Evolutionary conservation across 2,888 invertebrate species (phyloP).

Genomic region (Cheiracanthium punctorium): DNA sequence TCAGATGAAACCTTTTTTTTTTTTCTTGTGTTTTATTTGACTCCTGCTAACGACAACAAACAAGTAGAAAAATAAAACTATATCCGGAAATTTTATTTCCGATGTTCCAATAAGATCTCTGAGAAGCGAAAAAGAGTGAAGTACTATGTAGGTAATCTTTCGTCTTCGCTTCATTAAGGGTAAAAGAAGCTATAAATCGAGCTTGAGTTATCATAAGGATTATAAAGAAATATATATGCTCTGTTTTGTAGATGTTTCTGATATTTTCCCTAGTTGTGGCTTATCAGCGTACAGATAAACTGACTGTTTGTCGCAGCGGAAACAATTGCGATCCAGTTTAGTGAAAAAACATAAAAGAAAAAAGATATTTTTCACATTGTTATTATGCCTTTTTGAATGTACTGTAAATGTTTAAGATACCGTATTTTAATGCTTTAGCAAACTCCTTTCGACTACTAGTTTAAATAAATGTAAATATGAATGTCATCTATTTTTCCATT

Average conservation of each 20-base stretch:
- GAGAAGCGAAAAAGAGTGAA: background rate
- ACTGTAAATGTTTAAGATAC: too few relatives aligned
- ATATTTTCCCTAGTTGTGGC: background rate
- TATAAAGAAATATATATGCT: slow-evolving; percentile 36
- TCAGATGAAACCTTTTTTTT: background rate
- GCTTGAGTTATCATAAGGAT: slow-evolving; percentile 39
- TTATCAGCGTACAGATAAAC: background rate
- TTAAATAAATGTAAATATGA: too few relatives aligned
- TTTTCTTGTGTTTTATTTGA: background rate
- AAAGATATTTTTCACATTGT: too few relatives aligned
- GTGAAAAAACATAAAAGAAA: too few relatives aligned
- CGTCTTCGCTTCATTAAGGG: slow-evolving; percentile 35
- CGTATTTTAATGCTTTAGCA: too few relatives aligned
- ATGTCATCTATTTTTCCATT: too few relatives aligned
- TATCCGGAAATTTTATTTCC: slow-evolving; percentile 59
- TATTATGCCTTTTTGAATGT: too few relatives aligned
- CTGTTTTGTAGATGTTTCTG: slow-evolving; percentile 24
- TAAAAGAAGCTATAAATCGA: slow-evolving; percentile 47
- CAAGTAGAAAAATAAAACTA: slow-evolving; percentile 18
- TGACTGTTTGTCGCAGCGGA: background rate
- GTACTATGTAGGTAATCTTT: background rate
- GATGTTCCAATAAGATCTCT: slow-evolving; percentile 49
- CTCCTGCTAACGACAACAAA: background rate
- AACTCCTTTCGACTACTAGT: too few relatives aligned
- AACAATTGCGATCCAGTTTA: background rate